These are phyloP conservation scores for Gymnobelideus leadbeateri DNA, from an alignment of 2,113 vertebrate species.

Conservation along the genomic window DNA sequence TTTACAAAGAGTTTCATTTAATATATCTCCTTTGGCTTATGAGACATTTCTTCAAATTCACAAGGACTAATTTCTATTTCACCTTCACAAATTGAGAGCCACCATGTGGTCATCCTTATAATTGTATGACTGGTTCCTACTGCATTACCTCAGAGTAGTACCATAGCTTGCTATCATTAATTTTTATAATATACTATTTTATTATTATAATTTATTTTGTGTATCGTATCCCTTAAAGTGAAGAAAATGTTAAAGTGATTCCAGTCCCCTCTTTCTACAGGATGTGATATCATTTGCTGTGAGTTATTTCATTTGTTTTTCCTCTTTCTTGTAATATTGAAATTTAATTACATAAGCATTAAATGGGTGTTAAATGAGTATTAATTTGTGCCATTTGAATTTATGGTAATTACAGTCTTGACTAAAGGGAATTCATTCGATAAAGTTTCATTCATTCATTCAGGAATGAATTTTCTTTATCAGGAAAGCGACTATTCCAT, in stretches of 20 bases:
- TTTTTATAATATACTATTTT: not conserved
- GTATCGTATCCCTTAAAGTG: not conserved
- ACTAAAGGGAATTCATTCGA: not conserved
- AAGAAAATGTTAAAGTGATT: not conserved
- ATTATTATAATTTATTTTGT: not conserved
- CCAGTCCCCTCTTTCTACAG: not conserved
- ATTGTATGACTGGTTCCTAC: not conserved
- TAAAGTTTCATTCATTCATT: not conserved
- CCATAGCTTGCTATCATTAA: not conserved
- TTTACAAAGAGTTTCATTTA: not conserved
- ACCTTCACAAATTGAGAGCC: not conserved
- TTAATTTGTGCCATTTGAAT: not conserved
- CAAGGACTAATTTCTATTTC: not conserved
- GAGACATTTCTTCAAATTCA: not conserved
- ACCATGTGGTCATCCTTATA: not conserved
- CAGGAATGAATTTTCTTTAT: not conserved
- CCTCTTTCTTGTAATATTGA: not conserved
- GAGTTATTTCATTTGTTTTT: not conserved
- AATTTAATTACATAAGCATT: not conserved
- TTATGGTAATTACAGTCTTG: not conserved
- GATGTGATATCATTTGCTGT: not conserved
- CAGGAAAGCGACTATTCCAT: not conserved
- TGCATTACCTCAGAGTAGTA: not conserved
- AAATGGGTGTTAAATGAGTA: not conserved
- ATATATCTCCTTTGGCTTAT: not conserved